Base-by-base conservation (phyloP, 2,797 vertebrate genomes). In the Crossoptilon crossoptilon region DNA sequence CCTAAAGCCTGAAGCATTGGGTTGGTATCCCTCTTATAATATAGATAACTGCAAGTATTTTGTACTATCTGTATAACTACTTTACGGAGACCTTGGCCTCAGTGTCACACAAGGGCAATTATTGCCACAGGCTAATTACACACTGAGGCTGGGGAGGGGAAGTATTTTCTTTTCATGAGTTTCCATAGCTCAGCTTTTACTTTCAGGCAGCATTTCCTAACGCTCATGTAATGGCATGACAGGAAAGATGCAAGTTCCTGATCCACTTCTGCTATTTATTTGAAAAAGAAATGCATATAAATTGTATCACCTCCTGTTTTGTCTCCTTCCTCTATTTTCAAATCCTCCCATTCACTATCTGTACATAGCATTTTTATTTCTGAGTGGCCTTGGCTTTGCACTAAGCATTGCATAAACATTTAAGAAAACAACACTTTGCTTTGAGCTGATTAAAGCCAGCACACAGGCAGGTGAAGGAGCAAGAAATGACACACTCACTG, bases 131-230 rank as follows among this genome's bases (percentile, higher is more conserved):
- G 11, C n/a, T 89, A 83, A 85, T 89, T 87, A 66, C 35, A 58
- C 7, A 12, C 14, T 60, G 33, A 78, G 48, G 33, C 48, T 53
- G 24, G 6, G n/a, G 24, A 76, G 12, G 31, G 43, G 12, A 85
- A 63, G n/a, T 81, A 56, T 24, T 79, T 74, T 85, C 15, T 88
- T 75, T 63, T n/a, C 7, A 23, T 31, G n/a, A 81, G 10, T 93
- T 94, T 92, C 26, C 41, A 85, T 83, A 85, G 37, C 55, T 44
- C 66, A 87, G 26, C 18, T 93, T 94, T 92, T 87, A 51, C 55
- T 87, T 95, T 80, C 26, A 58, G 14, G 14, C 23, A 82, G 19
- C 39, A 24, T 90, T 89, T 75, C 37, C 35, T 81, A 60, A 63
- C 7, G 4, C 10, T 59, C 22, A 6, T 37, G 4, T 46, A 67